These are phyloP conservation scores for Apamea sordens DNA, from an alignment of 2,888 invertebrate genomes.

Conservation along the genomic window DNA sequence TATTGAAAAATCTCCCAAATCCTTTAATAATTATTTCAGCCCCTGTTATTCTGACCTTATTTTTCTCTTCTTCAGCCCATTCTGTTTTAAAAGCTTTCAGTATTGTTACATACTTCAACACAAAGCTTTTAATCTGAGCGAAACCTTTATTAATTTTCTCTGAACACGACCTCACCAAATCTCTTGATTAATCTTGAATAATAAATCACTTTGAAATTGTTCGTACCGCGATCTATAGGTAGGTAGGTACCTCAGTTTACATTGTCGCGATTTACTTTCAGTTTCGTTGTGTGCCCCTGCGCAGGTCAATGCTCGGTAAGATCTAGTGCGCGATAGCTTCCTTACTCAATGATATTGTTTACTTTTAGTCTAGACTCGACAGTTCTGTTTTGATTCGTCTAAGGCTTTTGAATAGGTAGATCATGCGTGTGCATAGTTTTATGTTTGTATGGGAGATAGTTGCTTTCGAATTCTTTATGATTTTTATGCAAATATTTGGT, in stretches of 20 bases:
- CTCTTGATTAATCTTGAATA: constrained; percentile 38
- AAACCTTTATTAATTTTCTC: constrained; percentile 44
- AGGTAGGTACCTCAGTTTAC: constrained; percentile 39
- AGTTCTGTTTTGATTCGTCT: constrained; percentile 39
- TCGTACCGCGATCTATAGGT: constrained; percentile 13
- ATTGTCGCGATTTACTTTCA: constrained; percentile 78
- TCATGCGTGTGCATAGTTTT: constrained; percentile 17
- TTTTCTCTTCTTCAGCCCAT: not conserved
- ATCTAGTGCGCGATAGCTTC: constrained; percentile 73
- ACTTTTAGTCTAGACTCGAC: constrained; percentile 64
- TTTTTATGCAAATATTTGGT: constrained; percentile 52
- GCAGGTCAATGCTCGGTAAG: constrained; percentile 74
- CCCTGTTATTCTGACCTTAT: not conserved
- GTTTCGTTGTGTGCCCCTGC: constrained; percentile 72
- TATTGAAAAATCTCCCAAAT: not conserved
- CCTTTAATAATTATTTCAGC: not conserved
- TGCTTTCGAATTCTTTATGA: constrained; percentile 46
- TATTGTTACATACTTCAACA: constrained; percentile 24
- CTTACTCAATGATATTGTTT: constrained; percentile 72
- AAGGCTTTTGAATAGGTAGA: constrained; percentile 28
- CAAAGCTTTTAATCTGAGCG: constrained; percentile 17
- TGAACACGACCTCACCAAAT: constrained; percentile 33
- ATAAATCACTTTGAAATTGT: constrained; percentile 39
- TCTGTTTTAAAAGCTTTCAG: constrained; percentile 9
- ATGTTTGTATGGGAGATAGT: constrained; percentile 27